Evolutionary conservation across 2,113 vertebrate genomes (phyloP), one percentile per base, ranked within the genome.

Genomic region (Collichthys lucidus): DNA sequence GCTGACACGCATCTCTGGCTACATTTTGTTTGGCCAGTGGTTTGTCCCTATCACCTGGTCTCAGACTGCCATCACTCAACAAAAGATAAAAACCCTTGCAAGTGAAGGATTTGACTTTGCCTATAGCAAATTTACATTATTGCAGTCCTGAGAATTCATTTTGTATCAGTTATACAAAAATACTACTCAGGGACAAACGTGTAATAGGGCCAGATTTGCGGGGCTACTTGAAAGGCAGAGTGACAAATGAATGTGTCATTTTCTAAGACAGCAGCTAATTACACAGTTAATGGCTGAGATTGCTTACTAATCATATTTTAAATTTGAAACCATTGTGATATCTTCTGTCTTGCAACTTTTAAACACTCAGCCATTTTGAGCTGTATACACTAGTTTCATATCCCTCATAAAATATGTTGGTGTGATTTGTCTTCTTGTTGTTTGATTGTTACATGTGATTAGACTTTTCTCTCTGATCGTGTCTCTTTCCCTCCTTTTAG

Each of bases 1-100:
- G 85, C 72, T 77, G 89, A 91, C 88, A 93, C 83, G 86, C 83
- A 88, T 87, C 88, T 83, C 82, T 79, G 87, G 79, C 63, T 55
- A 66, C 73, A 77, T 42, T 47, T 46, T 65, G 47, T 49, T 71
- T 64, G 77, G 86, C 78, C 60, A 59, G n/a, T 29, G 82, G 83
- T 86, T 84, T 74, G 74, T 84, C 65, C 47, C 59, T 40, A 55
- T 86, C 86, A 68, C 72, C 64, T 79, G 44, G 56, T 66, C 63
- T 83, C 67, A 68, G 74, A 60, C 44, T 67, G 50, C 42, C 66
- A 80, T 49, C 50, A 42, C n/a, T 1, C 42, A 70, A 31, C 31
- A 57, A 42, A 57, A 26, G 14, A 31, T 49, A 60, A 47, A n/a
- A 50, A 10, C 11, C 29, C 15, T 12, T 40, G 44, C 22, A 57